These are phyloP conservation scores for Pterophyllum scalare DNA, from an alignment of 2,113 vertebrate genomes.

Conservation along the genomic window DNA sequence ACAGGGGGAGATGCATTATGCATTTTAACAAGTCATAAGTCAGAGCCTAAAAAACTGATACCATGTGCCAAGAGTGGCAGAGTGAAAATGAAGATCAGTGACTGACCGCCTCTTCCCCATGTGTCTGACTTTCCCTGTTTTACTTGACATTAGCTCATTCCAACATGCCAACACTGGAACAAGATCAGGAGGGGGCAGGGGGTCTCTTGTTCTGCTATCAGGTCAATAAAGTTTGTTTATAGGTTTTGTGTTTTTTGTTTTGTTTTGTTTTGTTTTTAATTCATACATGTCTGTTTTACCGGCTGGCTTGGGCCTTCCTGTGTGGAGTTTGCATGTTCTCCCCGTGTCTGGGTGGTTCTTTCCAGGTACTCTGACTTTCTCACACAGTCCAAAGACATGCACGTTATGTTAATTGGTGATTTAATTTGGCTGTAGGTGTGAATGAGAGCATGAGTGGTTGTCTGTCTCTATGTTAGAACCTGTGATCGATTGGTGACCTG, in stretches of 20 bases:
- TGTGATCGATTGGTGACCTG: not conserved
- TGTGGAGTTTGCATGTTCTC: not conserved
- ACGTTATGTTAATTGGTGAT: not conserved
- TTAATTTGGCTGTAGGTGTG: not conserved
- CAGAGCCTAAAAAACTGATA: not conserved
- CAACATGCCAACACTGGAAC: slow-evolving; percentile 53
- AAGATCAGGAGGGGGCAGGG: slow-evolving; percentile 33
- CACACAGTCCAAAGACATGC: not conserved
- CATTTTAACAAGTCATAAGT: not conserved
- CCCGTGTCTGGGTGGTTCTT: not conserved
- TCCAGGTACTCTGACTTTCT: not conserved
- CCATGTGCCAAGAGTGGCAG: not conserved
- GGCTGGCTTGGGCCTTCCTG: rapidly evolving
- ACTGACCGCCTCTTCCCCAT: not conserved
- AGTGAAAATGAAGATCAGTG: not conserved
- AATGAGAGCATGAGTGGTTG: not conserved
- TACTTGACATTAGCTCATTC: slow-evolving; percentile 67
- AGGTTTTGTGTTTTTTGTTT: slow-evolving; percentile 35
- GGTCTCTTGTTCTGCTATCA: slow-evolving; percentile 22
- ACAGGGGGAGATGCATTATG: not conserved
- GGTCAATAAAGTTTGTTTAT: slow-evolving; percentile 64
- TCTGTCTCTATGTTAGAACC: not conserved
- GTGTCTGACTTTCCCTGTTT: slow-evolving; percentile 45
- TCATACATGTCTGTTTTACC: slow-evolving; percentile 5
- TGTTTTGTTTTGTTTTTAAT: slow-evolving; percentile 15